Percentiles rank a stretch among this genome's conserved stretches.
These are phyloP conservation scores for Reinhardtius hippoglossoides DNA, from an alignment of 2,113 vertebrate species.

Conservation along the genomic window DNA sequence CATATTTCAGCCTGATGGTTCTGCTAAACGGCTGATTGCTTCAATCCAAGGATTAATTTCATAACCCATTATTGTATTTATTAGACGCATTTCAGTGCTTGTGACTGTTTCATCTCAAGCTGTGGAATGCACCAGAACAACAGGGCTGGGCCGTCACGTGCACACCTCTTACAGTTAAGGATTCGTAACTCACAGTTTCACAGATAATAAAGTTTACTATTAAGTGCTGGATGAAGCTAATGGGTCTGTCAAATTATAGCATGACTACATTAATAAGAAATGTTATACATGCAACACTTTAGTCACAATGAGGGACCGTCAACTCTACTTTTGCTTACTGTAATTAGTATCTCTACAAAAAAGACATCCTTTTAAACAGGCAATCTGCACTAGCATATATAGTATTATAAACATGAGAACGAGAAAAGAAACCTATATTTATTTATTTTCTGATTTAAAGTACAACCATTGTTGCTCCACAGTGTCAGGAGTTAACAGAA, in stretches of 20 bases:
- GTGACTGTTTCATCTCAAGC: slow-evolving; percentile 16
- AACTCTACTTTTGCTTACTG: too few species aligned
- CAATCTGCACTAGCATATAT: too few species aligned
- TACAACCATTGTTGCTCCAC: background rate
- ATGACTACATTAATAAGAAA: too few species aligned
- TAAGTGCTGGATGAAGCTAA: slow-evolving; percentile 8
- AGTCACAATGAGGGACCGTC: too few species aligned
- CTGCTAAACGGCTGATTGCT: slow-evolving; percentile 13
- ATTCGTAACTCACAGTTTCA: slow-evolving; percentile 6
- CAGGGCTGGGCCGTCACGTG: background rate
- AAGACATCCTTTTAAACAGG: too few species aligned
- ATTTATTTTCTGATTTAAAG: slow-evolving; percentile 2
- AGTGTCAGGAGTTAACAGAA: slow-evolving; percentile 6
- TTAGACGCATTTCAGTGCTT: slow-evolving; percentile 6
- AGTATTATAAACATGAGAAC: too few species aligned
- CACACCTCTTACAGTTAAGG: background rate
- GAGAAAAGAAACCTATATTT: too few species aligned
- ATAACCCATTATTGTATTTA: slow-evolving; percentile 22
- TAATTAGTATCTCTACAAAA: too few species aligned
- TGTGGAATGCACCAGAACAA: background rate
- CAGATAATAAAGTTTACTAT: background rate
- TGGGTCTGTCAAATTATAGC: background rate
- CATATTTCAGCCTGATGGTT: slow-evolving; percentile 4
- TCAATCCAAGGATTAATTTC: background rate
- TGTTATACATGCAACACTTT: too few species aligned